Evolutionary conservation across 2,797 vertebrate genomes (phyloP).

Genomic region (Gymnothorax reevesii): DNA sequence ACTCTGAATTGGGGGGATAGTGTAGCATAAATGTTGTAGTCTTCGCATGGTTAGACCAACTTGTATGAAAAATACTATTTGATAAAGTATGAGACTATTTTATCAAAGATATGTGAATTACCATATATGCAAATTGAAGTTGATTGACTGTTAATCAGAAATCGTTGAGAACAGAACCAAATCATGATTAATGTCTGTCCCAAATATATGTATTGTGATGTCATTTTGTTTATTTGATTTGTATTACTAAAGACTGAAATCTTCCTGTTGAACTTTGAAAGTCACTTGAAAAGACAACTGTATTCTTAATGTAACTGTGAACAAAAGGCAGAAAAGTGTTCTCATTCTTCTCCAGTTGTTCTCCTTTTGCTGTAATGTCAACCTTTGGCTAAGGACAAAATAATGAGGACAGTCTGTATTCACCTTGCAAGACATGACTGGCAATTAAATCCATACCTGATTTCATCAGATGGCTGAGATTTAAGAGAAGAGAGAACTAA

Average conservation of each 20-base stretch:
- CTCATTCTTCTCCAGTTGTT: not conserved
- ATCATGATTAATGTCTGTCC: too few relatives aligned
- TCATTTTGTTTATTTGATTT: not conserved
- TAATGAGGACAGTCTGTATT: not conserved
- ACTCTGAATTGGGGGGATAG: too few relatives aligned
- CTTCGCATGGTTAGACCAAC: too few relatives aligned
- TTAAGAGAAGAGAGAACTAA: not conserved
- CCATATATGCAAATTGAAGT: too few relatives aligned
- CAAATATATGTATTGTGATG: too few relatives aligned
- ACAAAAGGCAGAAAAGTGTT: slow-evolving; percentile 16
- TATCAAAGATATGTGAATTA: too few relatives aligned
- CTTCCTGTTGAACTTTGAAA: slow-evolving; percentile 24
- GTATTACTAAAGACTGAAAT: not conserved
- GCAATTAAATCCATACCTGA: not conserved
- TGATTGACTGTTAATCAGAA: too few relatives aligned
- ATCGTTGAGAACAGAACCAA: too few relatives aligned
- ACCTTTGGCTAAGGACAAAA: not conserved
- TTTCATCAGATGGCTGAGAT: slow-evolving; percentile 9
- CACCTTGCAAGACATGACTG: not conserved
- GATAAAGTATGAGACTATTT: too few relatives aligned
- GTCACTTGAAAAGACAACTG: slow-evolving; percentile 23
- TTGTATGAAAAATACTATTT: too few relatives aligned
- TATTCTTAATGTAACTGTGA: slow-evolving; percentile 13
- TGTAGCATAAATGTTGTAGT: too few relatives aligned
- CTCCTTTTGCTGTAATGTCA: not conserved